Evolutionary conservation across 1,140 invertebrate species (phyloP).

Genomic region (Drosophila hydei): DNA sequence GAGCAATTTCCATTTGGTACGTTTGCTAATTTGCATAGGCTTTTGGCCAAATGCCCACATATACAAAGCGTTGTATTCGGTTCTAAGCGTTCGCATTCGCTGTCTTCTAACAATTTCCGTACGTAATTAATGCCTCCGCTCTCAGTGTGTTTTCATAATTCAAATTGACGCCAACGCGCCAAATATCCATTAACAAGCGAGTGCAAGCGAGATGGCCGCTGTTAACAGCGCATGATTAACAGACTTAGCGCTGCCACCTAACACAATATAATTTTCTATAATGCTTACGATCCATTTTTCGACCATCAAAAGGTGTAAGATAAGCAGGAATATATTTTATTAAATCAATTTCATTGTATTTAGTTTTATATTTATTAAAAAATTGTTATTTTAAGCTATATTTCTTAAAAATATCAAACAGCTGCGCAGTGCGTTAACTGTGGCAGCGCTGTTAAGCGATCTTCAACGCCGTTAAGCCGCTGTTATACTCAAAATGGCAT

Average conservation of each 20-base stretch:
- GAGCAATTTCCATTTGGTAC: constrained; percentile 47
- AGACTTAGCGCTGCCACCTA: constrained; percentile 37
- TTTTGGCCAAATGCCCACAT: constrained; percentile 69
- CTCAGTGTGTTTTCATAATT: constrained; percentile 47
- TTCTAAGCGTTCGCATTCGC: constrained; percentile 54
- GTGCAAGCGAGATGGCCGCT: constrained; percentile 39
- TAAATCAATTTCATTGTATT: constrained; percentile 13
- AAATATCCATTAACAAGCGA: constrained; percentile 31
- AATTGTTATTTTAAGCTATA: constrained; percentile 14
- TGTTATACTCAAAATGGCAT: constrained; percentile 54
- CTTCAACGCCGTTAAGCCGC: constrained; percentile 17
- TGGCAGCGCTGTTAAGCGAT: constrained; percentile 55
- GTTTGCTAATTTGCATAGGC: constrained; percentile 61
- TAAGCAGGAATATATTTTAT: constrained; percentile 20
- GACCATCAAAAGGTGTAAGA: neutral
- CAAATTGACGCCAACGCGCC: constrained; percentile 75
- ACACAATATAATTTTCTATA: neutral
- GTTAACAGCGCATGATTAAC: constrained; percentile 27
- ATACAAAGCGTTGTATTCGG: constrained; percentile 37
- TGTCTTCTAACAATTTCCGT: constrained; percentile 63
- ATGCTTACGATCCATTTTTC: neutral
- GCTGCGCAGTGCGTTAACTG: constrained; percentile 36
- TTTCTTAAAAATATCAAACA: constrained; percentile 48
- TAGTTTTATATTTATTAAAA: constrained; percentile 9
- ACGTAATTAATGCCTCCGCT: constrained; percentile 63